Evolutionary conservation across 2,113 vertebrate genomes (phyloP).

Genomic region (Passer montanus): DNA sequence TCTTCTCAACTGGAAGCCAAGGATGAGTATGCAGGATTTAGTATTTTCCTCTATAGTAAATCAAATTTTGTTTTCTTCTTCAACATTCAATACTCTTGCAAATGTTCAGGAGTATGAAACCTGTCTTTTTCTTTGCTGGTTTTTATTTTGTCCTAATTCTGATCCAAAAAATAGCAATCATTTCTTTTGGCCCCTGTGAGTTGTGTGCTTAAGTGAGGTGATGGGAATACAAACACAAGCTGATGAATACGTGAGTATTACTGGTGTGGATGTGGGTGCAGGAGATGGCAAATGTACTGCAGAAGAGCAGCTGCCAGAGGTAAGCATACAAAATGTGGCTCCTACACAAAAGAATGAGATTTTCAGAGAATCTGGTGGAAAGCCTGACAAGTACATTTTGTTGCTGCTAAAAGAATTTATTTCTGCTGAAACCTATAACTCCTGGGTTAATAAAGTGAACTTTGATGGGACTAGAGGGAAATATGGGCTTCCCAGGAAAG

Average conservation of each 20-base stretch:
- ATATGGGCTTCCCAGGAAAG: constrained; percentile 74
- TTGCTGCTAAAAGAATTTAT: constrained; percentile 74
- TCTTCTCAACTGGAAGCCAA: not conserved
- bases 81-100: not conserved
- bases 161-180: not conserved
- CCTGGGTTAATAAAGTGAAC: constrained; percentile 75
- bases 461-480: constrained; percentile 76
- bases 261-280: not conserved
- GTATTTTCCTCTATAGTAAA: not conserved
- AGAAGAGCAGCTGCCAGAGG: constrained; percentile 37
- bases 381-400: constrained; percentile 69
- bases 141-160: not conserved
- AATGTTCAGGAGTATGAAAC: not conserved
- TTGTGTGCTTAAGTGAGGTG: not conserved
- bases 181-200: not conserved
- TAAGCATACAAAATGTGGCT: constrained; percentile 59
- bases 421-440: constrained; percentile 75
- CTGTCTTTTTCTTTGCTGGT: not conserved
- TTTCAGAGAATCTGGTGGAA: constrained; percentile 60
- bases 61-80: not conserved
- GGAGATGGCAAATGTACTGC: not conserved
- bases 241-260: not conserved
- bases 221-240: not conserved
- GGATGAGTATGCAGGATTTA: not conserved
- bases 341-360: constrained; percentile 62